A percentile compares a stretch with the other conserved stretches of the same genome.
Conservation (phyloP, 2,113 vertebrate genomes). For the Bufo bufo region DNA sequence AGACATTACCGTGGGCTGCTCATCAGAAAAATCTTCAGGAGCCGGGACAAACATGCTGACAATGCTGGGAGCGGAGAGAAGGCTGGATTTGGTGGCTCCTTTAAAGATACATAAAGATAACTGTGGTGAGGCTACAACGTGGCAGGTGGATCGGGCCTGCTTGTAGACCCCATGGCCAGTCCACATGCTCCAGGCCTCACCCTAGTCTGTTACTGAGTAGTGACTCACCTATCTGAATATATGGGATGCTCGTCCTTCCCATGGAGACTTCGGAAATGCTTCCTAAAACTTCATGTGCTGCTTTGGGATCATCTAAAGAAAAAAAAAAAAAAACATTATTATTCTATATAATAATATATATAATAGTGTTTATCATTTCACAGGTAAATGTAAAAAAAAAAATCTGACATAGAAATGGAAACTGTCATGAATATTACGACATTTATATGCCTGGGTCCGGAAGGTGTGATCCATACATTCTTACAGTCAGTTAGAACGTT, state of each 20-base stretch:
- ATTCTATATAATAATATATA: too few species aligned
- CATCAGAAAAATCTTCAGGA: constrained; percentile 95
- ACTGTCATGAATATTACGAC: too few species aligned
- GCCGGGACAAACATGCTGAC: constrained; percentile 98
- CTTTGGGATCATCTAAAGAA: constrained; percentile 48
- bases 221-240: constrained; percentile 47
- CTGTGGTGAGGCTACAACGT: neutral
- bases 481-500: neutral
- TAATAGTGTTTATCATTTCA: too few species aligned
- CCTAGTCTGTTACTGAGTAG: neutral
- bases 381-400: neutral
- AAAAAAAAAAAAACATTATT: neutral
- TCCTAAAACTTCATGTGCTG: constrained; percentile 48
- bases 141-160: neutral
- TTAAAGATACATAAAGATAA: neutral
- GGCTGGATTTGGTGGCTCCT: constrained; percentile 95
- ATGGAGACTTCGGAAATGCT: constrained; percentile 51
- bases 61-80: constrained; percentile 94
- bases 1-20: constrained; percentile 92
- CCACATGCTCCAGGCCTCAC: neutral
- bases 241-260: constrained; percentile 49
- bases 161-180: neutral
- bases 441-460: neutral
- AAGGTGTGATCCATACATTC: neutral
- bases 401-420: neutral